phyloP scores from a whole-genome alignment of 2,113 vertebrate genomes.

The Archocentrus centrarchus region DNA sequence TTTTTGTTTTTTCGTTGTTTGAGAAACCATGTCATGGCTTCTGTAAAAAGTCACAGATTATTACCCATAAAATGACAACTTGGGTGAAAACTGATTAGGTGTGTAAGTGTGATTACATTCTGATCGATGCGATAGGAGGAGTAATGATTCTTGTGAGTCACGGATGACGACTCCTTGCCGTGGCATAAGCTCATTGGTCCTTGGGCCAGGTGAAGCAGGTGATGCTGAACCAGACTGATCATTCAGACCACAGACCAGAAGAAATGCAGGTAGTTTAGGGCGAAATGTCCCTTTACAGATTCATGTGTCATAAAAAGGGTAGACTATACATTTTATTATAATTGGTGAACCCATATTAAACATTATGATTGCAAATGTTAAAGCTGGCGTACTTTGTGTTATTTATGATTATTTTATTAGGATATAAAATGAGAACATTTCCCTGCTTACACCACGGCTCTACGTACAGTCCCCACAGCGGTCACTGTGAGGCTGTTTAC shows the following conservation, averaged over 20 bases:
- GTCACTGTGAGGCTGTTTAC: neutral
- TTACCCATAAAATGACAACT: neutral
- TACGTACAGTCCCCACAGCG: neutral
- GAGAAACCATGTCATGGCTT: neutral
- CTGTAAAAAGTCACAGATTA: neutral
- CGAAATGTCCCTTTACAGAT: neutral
- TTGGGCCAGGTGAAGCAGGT: neutral
- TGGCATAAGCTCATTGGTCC: neutral
- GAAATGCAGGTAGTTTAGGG: neutral
- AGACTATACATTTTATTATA: neutral
- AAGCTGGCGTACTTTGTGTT: neutral
- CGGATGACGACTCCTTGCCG: neutral
- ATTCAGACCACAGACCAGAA: neutral
- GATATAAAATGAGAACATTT: neutral
- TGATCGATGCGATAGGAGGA: neutral
- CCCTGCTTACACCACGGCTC: neutral
- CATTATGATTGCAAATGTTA: neutral
- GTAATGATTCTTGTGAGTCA: neutral
- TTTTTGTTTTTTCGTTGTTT: neutral
- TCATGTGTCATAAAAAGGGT: neutral
- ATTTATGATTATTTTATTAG: constrained; percentile 1
- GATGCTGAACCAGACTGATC: neutral
- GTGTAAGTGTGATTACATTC: neutral
- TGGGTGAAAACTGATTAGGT: neutral
- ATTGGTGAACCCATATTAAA: neutral